A percentile compares a stretch with the other conserved stretches of the same genome.
Evolutionary conservation across 2,888 invertebrate genomes (phyloP).

Genomic region (Chymomyza fuscimana): DNA sequence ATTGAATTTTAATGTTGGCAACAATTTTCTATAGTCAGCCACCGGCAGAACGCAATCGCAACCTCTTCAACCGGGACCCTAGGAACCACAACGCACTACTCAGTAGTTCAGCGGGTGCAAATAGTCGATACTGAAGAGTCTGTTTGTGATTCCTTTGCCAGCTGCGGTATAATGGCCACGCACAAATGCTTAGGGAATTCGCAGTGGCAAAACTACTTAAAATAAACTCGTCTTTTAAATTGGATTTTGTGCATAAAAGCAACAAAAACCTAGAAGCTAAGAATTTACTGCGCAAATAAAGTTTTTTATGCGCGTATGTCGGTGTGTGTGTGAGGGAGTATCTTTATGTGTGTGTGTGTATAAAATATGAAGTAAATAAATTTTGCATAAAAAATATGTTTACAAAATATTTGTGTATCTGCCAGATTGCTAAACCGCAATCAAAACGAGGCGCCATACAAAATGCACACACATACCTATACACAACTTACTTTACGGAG

Average conservation of each 20-base stretch:
- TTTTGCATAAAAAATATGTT: constrained; percentile 61
- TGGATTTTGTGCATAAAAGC: constrained; percentile 54
- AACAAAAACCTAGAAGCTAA: constrained; percentile 10
- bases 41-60: background rate
- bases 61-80: background rate
- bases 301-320: constrained; percentile 6
- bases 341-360: constrained; percentile 10
- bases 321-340: background rate
- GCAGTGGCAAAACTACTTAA: constrained; percentile 58
- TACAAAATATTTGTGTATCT: constrained; percentile 36
- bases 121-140: background rate
- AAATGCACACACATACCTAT: background rate
- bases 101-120: background rate
- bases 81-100: background rate
- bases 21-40: constrained; percentile 35
- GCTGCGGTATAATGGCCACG: constrained; percentile 25
- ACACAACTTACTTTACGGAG: background rate
- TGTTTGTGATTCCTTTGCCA: background rate
- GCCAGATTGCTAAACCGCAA: constrained; percentile 55
- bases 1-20: constrained; percentile 69
- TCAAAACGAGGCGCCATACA: constrained; percentile 38
- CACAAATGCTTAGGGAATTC: constrained; percentile 60
- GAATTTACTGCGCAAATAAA: constrained; percentile 35
- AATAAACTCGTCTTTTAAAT: constrained; percentile 64
- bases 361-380: constrained; percentile 43